These are phyloP conservation scores for Parauchenoglanis punctatus DNA, from an alignment of 2,797 vertebrate species.

Conservation along the genomic window DNA sequence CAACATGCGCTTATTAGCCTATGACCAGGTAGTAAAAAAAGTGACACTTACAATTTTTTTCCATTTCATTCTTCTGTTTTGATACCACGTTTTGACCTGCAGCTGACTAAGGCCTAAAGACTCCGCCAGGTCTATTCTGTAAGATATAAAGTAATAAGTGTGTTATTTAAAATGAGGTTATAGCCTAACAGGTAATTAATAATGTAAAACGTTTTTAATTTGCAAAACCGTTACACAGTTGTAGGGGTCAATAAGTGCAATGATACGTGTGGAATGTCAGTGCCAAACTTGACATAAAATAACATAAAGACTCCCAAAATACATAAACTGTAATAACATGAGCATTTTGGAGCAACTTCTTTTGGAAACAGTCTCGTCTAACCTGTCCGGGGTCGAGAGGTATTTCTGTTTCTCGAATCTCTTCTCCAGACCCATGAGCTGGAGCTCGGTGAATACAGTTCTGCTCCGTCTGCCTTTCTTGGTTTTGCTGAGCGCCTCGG, in stretches of 20 bases:
- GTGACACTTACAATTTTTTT: slow-evolving; percentile 93
- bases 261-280: not conserved
- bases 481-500: slow-evolving; percentile 80
- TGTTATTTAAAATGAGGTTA: not conserved
- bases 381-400: slow-evolving; percentile 97
- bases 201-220: not conserved
- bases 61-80: slow-evolving; percentile 99
- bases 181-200: slow-evolving; percentile 64
- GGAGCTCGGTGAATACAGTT: slow-evolving; percentile 96
- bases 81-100: slow-evolving; percentile 99
- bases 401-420: slow-evolving; percentile 99
- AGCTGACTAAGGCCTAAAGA: slow-evolving; percentile 96
- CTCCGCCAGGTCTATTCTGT: slow-evolving; percentile 97
- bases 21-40: not conserved
- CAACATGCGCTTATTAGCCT: not conserved
- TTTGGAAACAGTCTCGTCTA: slow-evolving; percentile 35
- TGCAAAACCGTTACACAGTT: not conserved
- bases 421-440: slow-evolving; percentile 98
- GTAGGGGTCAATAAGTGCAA: not conserved
- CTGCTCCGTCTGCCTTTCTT: slow-evolving; percentile 96
- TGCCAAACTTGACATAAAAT: not conserved
- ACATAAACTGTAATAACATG: not conserved
- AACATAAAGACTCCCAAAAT: not conserved
- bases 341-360: too few relatives aligned
- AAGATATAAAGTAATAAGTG: slow-evolving; percentile 42